Evolutionary conservation across 1,140 invertebrate genomes (phyloP).

Genomic region (Octopus bimaculoides): DNA sequence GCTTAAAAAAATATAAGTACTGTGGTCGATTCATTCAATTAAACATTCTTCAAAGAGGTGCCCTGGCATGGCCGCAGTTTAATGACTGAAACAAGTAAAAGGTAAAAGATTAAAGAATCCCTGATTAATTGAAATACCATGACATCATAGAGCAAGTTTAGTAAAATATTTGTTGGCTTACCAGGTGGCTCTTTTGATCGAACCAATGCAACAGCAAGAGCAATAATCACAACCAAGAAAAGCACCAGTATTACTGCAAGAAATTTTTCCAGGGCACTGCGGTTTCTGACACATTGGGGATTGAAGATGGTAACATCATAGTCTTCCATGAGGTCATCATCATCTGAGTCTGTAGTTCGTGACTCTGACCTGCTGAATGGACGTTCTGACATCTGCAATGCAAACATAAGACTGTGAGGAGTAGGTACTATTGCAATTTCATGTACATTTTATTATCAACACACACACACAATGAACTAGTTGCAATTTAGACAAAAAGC

Average conservation of each 20-base stretch:
- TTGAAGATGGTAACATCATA: slow-evolving; percentile 31
- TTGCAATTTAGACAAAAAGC: too few species aligned
- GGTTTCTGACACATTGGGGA: slow-evolving; percentile 26
- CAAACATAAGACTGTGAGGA: background rate
- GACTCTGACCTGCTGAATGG: slow-evolving; percentile 28
- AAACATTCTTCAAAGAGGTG: too few species aligned
- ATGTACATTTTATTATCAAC: too few species aligned
- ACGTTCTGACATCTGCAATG: slow-evolving; percentile 31
- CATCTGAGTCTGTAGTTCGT: slow-evolving; percentile 24
- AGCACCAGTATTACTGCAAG: slow-evolving; percentile 26
- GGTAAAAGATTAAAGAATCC: too few species aligned
- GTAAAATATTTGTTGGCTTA: slow-evolving; percentile 12
- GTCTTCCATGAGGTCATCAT: slow-evolving; percentile 37
- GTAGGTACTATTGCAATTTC: too few species aligned
- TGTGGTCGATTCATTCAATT: too few species aligned
- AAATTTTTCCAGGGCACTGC: slow-evolving; percentile 28
- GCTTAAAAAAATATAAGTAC: too few species aligned
- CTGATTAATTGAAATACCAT: too few species aligned
- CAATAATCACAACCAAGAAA: slow-evolving; percentile 31
- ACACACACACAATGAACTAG: too few species aligned
- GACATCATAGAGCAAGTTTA: too few species aligned
- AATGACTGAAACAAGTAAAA: too few species aligned
- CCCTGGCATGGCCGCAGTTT: too few species aligned
- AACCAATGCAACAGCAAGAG: slow-evolving; percentile 30
- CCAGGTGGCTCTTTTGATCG: slow-evolving; percentile 27